These are phyloP conservation scores for Oryzias celebensis DNA, from an alignment of 2,113 vertebrate genomes.

Conservation along the genomic window DNA sequence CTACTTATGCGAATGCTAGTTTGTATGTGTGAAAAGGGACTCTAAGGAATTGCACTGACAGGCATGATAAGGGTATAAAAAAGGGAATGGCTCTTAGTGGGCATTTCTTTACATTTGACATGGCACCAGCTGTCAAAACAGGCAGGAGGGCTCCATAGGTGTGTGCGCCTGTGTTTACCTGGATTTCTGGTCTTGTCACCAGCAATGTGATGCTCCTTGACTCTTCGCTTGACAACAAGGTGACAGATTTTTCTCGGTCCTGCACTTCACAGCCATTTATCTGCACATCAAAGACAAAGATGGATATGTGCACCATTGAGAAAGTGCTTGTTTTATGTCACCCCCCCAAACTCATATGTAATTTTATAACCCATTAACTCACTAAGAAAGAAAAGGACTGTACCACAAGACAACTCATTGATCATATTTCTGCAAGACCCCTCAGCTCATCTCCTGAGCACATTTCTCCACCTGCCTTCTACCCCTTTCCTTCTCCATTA, in stretches of 20 bases:
- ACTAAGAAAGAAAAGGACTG: conserved; percentile 1
- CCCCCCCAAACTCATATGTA: background rate
- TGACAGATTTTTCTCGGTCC: conserved; percentile 89
- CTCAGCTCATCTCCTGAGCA: background rate
- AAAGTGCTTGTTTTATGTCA: conserved; percentile 9
- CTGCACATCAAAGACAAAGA: conserved; percentile 79
- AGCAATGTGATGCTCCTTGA: conserved; percentile 87
- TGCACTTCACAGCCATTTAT: conserved; percentile 95
- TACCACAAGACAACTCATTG: conserved; percentile 4
- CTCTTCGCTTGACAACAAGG: conserved; percentile 88
- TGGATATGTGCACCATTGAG: conserved; percentile 2
- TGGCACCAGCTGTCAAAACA: conserved; percentile 38
- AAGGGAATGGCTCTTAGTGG: conserved; percentile 25
- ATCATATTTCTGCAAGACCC: conserved; percentile 16
- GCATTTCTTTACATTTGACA: conserved; percentile 45
- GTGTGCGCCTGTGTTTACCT: conserved; percentile 75
- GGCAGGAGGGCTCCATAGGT: conserved; percentile 12
- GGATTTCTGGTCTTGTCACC: conserved; percentile 88
- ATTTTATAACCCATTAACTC: conserved; percentile 9
- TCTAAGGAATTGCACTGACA: conserved; percentile 55
- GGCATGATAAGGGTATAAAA: conserved; percentile 3
- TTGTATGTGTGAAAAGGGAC: conserved; percentile 14
- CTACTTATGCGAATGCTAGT: background rate
- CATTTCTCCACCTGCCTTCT: background rate
- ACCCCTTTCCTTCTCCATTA: conserved; percentile 17